Base-by-base conservation (phyloP, 1,140 invertebrate genomes). In the Drosophila pseudoananassae region DNA sequence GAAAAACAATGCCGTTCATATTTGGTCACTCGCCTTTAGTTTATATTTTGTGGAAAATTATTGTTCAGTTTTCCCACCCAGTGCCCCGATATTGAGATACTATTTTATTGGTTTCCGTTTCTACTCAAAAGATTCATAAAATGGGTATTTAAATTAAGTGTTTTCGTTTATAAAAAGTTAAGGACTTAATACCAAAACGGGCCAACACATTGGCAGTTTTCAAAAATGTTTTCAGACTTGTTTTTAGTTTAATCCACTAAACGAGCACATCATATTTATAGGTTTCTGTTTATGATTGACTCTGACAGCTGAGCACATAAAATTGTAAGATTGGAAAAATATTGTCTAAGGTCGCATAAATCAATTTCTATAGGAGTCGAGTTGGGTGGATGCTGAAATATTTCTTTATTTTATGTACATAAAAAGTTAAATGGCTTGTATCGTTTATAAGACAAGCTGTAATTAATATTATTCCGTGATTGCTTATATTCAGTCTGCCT, bases 31-130 rank as follows among this genome's bases (percentile, higher is more conserved):
- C 36, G 33, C 29, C 53, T 20, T 25, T 10, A 40, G 27, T 70
- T 78, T 65, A 20, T 65, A 79, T 76, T 83, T 77, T 83, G 52
- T 65, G 36, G 46, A 36, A 58, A 61, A 61, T 70, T 64, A 36
- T 69, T 83, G 59, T 70, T 79, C 23, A 53, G 50, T 57, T 83
- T 79, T 69, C 49, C 51, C 33, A 68, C 49, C 17, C 53, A 60
- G 50, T 52, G 65, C 49, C 40, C 20, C 87, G 80, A 81, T 64
- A 81, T 81, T 66, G 77, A 75, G 78, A 70, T 85, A 73, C 63
- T 52, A 53, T 81, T 87, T 87, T 85, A 85, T 85, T 54, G 74
- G 36, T 66, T 85, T 87, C 81, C 77, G 82, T 75, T 85, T 70
- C 77, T 81, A 81, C 81, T 85, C 60, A 87, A 71, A 50, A 64